Evolutionary conservation across 2,113 vertebrate species (phyloP), one percentile per base, ranked within the genome.

Genomic region (Gnathonemus longibarbis): DNA sequence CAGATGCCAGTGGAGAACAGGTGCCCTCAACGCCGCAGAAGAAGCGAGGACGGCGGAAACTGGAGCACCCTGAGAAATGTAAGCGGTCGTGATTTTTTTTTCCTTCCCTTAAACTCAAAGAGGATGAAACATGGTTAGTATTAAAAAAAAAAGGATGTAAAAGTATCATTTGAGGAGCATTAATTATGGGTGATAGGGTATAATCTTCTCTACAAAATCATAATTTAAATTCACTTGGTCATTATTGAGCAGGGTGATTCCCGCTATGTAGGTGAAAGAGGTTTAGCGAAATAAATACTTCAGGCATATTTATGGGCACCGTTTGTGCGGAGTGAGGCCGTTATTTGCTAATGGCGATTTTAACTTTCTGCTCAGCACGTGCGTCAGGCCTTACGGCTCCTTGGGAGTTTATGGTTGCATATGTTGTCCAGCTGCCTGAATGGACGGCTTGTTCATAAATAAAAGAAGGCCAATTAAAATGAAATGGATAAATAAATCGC

Each of bases 21-120:
- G 91, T 92, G 87, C 92, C 95, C 93, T 92, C 90, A 35, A 90
- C 90, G 27, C 93, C 92, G 62, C 94, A 93, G 92, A 97, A 96
- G 95, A 97, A 97, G 93, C 94, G 96, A 93, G 97, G 96, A 42
- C 95, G 96, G 92, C 96, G 97, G 95, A 97, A 97, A 96, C 95
- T 97, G 93, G 97, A 97, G 92, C 94, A 94, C 50, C 91, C 96
- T 1, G 97, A 97, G 15, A 97, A 97, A 96, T 96, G 97, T 97
- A 94, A 97, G 97, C 0, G 2, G 31, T 80, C 6, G 5, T 6
- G 94, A 35, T 77, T 74, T 77, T 84, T 89, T 87, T 50, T n/a
- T 13, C 19, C 0, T 19, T 35, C 31, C 35, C 15, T 84, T 46
- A 48, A 84, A 21, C 39, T 24, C 21, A 48, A 84, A 39, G 83